Base-by-base conservation (phyloP, 2,888 invertebrate genomes). In the Trichogramma evanescens region DNA sequence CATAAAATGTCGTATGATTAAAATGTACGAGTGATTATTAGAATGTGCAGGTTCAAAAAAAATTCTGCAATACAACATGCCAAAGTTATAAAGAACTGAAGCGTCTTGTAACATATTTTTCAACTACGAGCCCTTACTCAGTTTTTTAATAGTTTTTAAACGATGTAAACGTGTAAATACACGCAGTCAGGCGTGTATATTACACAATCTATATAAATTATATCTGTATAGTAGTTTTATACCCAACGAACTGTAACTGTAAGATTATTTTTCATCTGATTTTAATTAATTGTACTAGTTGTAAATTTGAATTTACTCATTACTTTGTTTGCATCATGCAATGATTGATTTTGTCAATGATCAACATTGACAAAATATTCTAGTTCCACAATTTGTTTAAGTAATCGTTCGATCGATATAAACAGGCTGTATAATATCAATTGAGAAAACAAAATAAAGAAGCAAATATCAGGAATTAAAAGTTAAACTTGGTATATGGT, bases 21-120 rank as follows among this genome's bases (percentile, higher is more conserved):
- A 26, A 26, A 26, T 26, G 26, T 26, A 26, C 26, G 26, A 26
- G 26, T 26, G 26, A 26, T 26, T 26, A 1, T 65, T 61, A 63
- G 64, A 67, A 61, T 62, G 66, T 65, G 66, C 68, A 67, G 64
- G 59, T 64, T 66, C 51, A 5, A 56, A 51, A 46, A 46, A 38
- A 58, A 50, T 69, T 71, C 70, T 70, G 73, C 73, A 73, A 72
- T 72, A 72, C 62, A 65, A 70, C 69, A 74, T 74, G 72, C 74
- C 74, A 74, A 74, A 74, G 74, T 67, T 67, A 68, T 66, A 61
- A 67, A 65, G 67, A 67, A 61, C 53, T 62, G 65, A 63, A 62
- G 66, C 65, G 66, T 63, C 65, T 54, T 71, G 67, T 71, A 67
- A 66, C 63, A 67, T 68, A 68, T 69, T 67, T 66, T 65, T 67